These are phyloP conservation scores for Drosophila niveifrons DNA, from an alignment of 2,888 invertebrate species.

Conservation along the genomic window DNA sequence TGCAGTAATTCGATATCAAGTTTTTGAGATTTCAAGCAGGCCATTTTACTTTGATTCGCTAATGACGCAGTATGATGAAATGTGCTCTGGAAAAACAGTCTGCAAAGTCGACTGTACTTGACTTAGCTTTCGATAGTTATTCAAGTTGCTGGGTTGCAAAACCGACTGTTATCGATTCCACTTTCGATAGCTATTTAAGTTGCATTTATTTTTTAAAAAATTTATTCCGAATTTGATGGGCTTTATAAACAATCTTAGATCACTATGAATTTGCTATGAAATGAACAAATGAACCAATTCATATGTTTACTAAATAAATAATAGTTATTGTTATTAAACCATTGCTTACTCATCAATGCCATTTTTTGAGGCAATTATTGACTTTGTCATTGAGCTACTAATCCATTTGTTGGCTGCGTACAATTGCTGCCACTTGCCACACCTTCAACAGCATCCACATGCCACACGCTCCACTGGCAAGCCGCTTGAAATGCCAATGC, in stretches of 20 bases:
- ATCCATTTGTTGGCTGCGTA: constrained; percentile 3
- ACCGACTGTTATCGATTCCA: background rate
- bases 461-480: constrained; percentile 29
- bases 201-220: background rate
- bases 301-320: too few relatives aligned
- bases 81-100: background rate
- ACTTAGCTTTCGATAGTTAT: too few relatives aligned
- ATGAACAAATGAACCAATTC: too few relatives aligned
- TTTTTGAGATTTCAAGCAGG: background rate
- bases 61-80: background rate
- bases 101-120: too few relatives aligned
- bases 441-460: constrained; percentile 42
- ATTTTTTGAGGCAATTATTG: background rate
- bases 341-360: background rate
- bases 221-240: background rate
- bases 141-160: background rate
- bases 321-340: background rate
- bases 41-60: background rate
- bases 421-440: constrained; percentile 34
- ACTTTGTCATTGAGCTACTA: background rate
- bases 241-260: too few relatives aligned
- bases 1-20: constrained; percentile 1
- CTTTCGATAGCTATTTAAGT: background rate
- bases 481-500: constrained; percentile 24
- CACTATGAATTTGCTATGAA: too few relatives aligned